phyloP scores from a whole-genome alignment of 2,113 vertebrate genomes.

The Sardina pilchardus region DNA sequence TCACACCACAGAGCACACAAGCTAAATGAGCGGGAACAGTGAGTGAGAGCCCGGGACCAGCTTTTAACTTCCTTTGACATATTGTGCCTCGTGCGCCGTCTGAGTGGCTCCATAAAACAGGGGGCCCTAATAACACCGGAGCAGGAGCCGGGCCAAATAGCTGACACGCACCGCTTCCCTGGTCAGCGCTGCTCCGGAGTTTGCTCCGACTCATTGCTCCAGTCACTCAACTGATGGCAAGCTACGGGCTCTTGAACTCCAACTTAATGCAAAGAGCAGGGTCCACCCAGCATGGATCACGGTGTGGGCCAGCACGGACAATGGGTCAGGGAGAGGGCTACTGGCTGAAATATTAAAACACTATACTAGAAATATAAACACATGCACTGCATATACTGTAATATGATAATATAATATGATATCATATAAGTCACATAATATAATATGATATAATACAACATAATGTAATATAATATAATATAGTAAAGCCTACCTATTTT shows the following conservation, averaged over 20 bases:
- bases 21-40: constrained; percentile 50
- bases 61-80: constrained; percentile 50
- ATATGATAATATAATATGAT: background rate
- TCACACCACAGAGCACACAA: constrained; percentile 25
- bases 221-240: constrained; percentile 47
- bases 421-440: background rate
- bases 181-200: constrained; percentile 40
- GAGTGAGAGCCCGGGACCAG: constrained; percentile 39
- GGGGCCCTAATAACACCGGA: constrained; percentile 33
- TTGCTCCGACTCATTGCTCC: constrained; percentile 50
- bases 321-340: constrained; percentile 16
- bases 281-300: constrained; percentile 34
- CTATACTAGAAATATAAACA: background rate
- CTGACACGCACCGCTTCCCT: constrained; percentile 38
- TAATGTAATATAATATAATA: constrained; percentile 14
- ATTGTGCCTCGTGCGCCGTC: constrained; percentile 48
- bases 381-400: background rate
- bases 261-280: constrained; percentile 38
- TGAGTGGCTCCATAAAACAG: constrained; percentile 48
- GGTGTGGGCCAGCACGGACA: constrained; percentile 14
- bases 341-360: background rate
- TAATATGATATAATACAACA: constrained; percentile 17
- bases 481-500: background rate
- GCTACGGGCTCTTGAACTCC: constrained; percentile 37
- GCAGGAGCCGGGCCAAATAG: constrained; percentile 51